These are phyloP conservation scores for Quadriops clusia DNA, from an alignment of 2,888 invertebrate species.

Conservation along the genomic window DNA sequence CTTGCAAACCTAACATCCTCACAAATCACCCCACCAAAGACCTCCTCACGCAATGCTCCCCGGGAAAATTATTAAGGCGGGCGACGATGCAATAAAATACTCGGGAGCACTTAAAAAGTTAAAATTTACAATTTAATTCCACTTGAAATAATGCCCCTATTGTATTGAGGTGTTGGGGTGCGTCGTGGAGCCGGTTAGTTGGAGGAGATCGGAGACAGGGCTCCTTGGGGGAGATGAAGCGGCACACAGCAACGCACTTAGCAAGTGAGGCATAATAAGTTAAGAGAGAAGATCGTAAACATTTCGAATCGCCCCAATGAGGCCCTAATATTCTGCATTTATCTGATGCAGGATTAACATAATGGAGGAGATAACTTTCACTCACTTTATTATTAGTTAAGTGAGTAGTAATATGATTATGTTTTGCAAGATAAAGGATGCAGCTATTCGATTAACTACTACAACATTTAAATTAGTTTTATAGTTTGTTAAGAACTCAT, in stretches of 20 bases:
- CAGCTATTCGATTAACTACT: too few relatives aligned
- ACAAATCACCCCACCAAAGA: too few relatives aligned
- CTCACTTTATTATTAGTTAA: too few relatives aligned
- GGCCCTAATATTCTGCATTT: slow-evolving; percentile 4
- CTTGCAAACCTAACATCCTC: too few relatives aligned
- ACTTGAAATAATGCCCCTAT: slow-evolving; percentile 24
- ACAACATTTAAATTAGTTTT: too few relatives aligned
- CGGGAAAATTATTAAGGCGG: slow-evolving; percentile 11
- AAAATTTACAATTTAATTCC: slow-evolving; percentile 30
- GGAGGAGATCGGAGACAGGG: too few relatives aligned
- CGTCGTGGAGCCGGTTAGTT: slow-evolving; percentile 6
- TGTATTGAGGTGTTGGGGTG: slow-evolving; percentile 15
- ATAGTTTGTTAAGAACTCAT: too few relatives aligned
- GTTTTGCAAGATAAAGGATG: too few relatives aligned
- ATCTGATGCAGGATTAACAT: too few relatives aligned
- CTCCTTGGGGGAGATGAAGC: neutral
- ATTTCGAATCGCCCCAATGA: slow-evolving; percentile 3
- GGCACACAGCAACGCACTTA: slow-evolving; percentile 11
- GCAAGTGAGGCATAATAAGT: slow-evolving; percentile 18
- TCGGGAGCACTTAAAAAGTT: slow-evolving; percentile 27
- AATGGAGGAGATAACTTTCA: too few relatives aligned
- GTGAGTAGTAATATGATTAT: too few relatives aligned
- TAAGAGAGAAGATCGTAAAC: slow-evolving; percentile 14
- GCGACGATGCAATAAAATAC: slow-evolving; percentile 21
- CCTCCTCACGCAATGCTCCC: too few relatives aligned